Evolutionary conservation across 2,797 vertebrate genomes (phyloP).

Genomic region (Nannoperca australis): DNA sequence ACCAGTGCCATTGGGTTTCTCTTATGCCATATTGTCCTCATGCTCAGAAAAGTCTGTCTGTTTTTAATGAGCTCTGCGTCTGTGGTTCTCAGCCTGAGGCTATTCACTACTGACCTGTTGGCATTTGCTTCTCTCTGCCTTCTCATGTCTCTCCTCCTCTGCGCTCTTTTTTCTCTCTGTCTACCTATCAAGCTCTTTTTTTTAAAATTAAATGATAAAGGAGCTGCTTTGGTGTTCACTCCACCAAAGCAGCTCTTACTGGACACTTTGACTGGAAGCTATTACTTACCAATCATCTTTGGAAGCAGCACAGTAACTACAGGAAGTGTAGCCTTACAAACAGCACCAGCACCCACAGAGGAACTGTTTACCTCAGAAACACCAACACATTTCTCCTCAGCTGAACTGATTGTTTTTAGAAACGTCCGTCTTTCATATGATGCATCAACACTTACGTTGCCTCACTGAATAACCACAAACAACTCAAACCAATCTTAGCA

Average conservation of each 20-base stretch:
- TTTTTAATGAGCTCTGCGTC: conserved; percentile 84
- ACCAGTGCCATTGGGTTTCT: conserved; percentile 63
- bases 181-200: conserved; percentile 37
- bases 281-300: conserved; percentile 30
- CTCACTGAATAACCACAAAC: conserved; percentile 24
- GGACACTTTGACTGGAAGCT: conserved; percentile 31
- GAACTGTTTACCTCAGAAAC: conserved; percentile 14
- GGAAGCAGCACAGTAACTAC: background rate
- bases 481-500: conserved; percentile 21
- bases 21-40: conserved; percentile 62
- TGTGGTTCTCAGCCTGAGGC: conserved; percentile 75
- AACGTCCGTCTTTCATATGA: conserved; percentile 25
- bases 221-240: conserved; percentile 39
- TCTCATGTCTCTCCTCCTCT: conserved; percentile 45
- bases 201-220: conserved; percentile 66
- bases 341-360: conserved; percentile 16
- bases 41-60: conserved; percentile 70
- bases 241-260: conserved; percentile 35
- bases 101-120: conserved; percentile 79
- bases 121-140: conserved; percentile 73
- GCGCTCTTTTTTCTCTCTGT: conserved; percentile 4
- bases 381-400: conserved; percentile 20
- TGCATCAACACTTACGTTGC: conserved; percentile 32
- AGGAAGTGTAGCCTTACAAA: conserved; percentile 10
- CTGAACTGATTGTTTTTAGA: conserved; percentile 24